Percentiles rank a stretch among this genome's conserved stretches.
phyloP scores from a whole-genome alignment of 2,113 vertebrate genomes.

The Odocoileus hemionus region DNA sequence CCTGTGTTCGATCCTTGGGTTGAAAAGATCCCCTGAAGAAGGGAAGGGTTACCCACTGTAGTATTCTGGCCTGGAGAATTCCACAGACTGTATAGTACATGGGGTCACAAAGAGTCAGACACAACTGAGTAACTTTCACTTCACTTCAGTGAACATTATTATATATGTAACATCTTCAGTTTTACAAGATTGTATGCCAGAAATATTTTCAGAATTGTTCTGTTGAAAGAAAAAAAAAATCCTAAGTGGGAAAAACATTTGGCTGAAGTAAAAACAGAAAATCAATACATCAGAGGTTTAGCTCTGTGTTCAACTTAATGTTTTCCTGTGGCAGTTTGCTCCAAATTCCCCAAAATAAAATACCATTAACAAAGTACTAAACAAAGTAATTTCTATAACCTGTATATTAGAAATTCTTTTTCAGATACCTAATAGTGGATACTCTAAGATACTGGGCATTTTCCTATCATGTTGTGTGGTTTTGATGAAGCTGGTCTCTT shows the following conservation, averaged over 20 bases:
- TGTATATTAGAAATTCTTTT: constrained; percentile 1
- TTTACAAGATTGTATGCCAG: constrained; percentile 9
- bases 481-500: not conserved
- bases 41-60: not conserved
- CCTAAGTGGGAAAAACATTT: constrained; percentile 18
- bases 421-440: not conserved
- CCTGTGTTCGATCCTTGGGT: not conserved
- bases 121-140: not conserved
- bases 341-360: constrained; percentile 34
- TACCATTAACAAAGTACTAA: constrained; percentile 36
- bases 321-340: constrained; percentile 46
- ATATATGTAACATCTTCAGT: not conserved
- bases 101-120: not conserved
- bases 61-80: not conserved
- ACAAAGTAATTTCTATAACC: not conserved
- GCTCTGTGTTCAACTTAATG: not conserved
- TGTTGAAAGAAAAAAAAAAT: not conserved
- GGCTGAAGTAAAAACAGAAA: constrained; percentile 58
- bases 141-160: not conserved
- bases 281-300: constrained; percentile 36
- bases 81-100: not conserved
- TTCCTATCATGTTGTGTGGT: not conserved
- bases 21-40: not conserved
- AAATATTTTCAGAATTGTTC: constrained; percentile 30
- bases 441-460: no score